Evolutionary conservation across 2,113 vertebrate genomes (phyloP).

Genomic region (Okapia johnstoni): DNA sequence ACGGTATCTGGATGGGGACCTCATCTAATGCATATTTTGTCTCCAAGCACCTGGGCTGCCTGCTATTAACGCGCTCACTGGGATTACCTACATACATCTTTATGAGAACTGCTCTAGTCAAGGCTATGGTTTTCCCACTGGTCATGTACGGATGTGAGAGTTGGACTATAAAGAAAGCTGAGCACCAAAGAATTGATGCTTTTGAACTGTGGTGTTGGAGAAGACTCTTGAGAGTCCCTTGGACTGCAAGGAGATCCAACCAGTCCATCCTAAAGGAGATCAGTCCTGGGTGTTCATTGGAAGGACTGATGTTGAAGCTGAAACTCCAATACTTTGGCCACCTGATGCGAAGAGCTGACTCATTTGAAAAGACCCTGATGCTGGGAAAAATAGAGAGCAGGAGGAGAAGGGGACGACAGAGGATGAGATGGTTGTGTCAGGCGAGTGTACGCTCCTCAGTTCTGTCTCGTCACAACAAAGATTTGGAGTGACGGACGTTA

Average conservation of each 20-base stretch:
- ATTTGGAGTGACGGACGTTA: no score
- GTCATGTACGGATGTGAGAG: background rate
- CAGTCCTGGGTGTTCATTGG: background rate
- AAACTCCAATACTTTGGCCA: background rate
- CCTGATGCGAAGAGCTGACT: background rate
- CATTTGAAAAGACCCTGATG: background rate
- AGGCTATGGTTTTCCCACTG: background rate
- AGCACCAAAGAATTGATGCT: background rate
- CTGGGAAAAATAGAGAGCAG: background rate
- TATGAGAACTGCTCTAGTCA: background rate
- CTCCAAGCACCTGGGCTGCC: fast-evolving
- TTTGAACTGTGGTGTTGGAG: background rate
- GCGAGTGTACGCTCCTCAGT: no score
- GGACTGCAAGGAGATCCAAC: background rate
- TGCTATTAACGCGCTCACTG: fast-evolving
- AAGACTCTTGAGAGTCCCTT: background rate
- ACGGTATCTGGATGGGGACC: background rate
- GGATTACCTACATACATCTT: fast-evolving
- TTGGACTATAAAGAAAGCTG: background rate
- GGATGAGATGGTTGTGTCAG: background rate
- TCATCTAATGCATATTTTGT: background rate
- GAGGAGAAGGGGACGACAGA: background rate
- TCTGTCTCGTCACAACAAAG: no score
- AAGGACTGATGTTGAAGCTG: background rate
- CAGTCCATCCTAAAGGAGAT: background rate